Evolutionary conservation across 2,797 vertebrate species (phyloP).

Genomic region (Bradypodion ventrale): DNA sequence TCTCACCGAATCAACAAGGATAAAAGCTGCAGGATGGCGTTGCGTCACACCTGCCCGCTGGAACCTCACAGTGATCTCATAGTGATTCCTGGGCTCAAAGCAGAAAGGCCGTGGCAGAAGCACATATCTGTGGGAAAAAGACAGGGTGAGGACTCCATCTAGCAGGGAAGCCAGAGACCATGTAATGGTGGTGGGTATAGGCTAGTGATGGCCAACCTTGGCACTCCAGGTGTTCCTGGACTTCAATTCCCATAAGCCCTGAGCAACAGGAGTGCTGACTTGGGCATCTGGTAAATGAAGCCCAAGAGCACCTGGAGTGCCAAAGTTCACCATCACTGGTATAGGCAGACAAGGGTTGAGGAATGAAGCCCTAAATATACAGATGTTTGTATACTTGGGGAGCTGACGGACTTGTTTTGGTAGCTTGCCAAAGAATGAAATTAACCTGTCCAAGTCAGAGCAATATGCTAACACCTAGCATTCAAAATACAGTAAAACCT

Average conservation of each 20-base stretch:
- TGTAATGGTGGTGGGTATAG: too few species aligned
- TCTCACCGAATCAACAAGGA: conserved; percentile 86
- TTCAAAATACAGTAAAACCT: too few species aligned
- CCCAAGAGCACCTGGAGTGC: too few species aligned
- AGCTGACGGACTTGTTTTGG: background rate
- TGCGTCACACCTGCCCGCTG: conserved; percentile 79
- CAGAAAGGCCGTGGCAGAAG: conserved; percentile 87
- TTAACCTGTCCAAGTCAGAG: background rate
- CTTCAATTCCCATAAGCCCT: too few species aligned
- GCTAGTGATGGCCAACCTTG: too few species aligned
- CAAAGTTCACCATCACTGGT: too few species aligned
- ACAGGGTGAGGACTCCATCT: background rate
- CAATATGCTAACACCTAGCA: background rate
- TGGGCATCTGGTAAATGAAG: too few species aligned
- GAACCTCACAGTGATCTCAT: conserved; percentile 80
- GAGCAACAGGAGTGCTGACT: too few species aligned
- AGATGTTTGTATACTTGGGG: background rate
- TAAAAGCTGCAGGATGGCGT: conserved; percentile 79
- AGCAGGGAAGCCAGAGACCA: accelerated
- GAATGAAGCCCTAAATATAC: background rate
- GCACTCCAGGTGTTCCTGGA: too few species aligned
- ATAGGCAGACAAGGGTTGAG: background rate
- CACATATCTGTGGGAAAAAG: conserved; percentile 71
- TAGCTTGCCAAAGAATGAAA: background rate
- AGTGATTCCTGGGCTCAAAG: conserved; percentile 85